phyloP scores from a whole-genome alignment of 2,113 vertebrate species.

The Periophthalmus modestus region DNA sequence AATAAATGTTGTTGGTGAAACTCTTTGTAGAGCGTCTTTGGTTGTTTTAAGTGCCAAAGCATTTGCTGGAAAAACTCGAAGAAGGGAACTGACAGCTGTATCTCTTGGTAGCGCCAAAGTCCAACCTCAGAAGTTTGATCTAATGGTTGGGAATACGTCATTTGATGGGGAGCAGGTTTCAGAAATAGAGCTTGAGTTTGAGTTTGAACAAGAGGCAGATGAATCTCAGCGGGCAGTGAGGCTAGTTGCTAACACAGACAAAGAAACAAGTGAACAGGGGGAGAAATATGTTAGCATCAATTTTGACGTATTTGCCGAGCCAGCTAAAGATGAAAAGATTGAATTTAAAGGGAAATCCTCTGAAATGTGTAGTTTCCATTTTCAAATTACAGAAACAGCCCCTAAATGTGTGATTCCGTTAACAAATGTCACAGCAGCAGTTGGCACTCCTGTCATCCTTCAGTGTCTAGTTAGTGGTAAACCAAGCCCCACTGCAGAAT shows the following conservation, averaged over 20 bases:
- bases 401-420: slow-evolving; percentile 86
- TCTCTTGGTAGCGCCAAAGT: slow-evolving; percentile 63
- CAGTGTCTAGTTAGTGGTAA: slow-evolving; percentile 89
- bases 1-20: slow-evolving; percentile 88
- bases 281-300: slow-evolving; percentile 79
- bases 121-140: slow-evolving; percentile 78
- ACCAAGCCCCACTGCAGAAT: slow-evolving; percentile 81
- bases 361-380: slow-evolving; percentile 88
- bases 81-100: slow-evolving; percentile 71
- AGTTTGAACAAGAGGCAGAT: slow-evolving; percentile 77
- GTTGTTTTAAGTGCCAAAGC: slow-evolving; percentile 73
- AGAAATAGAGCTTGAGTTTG: slow-evolving; percentile 87
- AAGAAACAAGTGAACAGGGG: slow-evolving; percentile 75
- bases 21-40: slow-evolving; percentile 84
- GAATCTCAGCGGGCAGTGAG: slow-evolving; percentile 80
- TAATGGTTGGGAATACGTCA: slow-evolving; percentile 78
- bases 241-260: slow-evolving; percentile 79
- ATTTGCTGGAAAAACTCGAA: slow-evolving; percentile 61
- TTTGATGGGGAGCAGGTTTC: slow-evolving; percentile 79
- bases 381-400: slow-evolving; percentile 85
- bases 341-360: slow-evolving; percentile 86
- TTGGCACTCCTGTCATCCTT: slow-evolving; percentile 85
- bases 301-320: slow-evolving; percentile 85
- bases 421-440: slow-evolving; percentile 80
- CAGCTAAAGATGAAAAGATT: slow-evolving; percentile 80